Conservation (phyloP, 2,797 vertebrate species). For the Peromyscus melanophrys region DNA sequence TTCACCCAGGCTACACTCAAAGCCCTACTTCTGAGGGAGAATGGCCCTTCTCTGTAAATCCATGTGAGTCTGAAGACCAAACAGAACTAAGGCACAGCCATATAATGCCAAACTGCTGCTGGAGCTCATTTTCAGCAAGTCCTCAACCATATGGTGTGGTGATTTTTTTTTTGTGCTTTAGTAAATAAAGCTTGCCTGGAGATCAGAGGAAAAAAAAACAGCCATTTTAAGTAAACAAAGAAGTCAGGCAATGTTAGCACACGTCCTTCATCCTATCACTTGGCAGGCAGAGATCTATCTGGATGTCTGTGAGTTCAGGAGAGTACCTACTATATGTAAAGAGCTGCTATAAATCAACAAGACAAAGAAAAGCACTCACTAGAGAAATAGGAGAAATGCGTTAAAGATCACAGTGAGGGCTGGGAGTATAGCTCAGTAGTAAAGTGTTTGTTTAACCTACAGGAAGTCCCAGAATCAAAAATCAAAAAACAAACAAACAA, state of each 20-base stretch:
- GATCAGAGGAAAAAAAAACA: too few species aligned
- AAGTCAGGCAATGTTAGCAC: too few species aligned
- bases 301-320: neutral
- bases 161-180: too few species aligned
- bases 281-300: too few species aligned
- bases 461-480: neutral
- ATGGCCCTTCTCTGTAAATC: neutral
- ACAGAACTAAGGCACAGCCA: neutral
- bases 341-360: neutral
- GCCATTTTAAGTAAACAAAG: too few species aligned
- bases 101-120: neutral
- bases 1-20: neutral
- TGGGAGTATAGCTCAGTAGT: neutral
- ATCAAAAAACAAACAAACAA: neutral
- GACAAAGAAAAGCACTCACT: neutral
- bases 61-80: neutral
- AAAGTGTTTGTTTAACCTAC: neutral
- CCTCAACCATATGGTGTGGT: neutral
- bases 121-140: neutral
- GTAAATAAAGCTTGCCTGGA: too few species aligned
- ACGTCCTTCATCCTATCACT: too few species aligned
- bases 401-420: neutral
- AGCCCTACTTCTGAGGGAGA: neutral
- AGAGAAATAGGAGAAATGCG: neutral
- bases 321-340: neutral